Evolutionary conservation across 2,888 invertebrate genomes (phyloP), one percentile per base, ranked within the genome.

Genomic region (Acleris cristana): DNA sequence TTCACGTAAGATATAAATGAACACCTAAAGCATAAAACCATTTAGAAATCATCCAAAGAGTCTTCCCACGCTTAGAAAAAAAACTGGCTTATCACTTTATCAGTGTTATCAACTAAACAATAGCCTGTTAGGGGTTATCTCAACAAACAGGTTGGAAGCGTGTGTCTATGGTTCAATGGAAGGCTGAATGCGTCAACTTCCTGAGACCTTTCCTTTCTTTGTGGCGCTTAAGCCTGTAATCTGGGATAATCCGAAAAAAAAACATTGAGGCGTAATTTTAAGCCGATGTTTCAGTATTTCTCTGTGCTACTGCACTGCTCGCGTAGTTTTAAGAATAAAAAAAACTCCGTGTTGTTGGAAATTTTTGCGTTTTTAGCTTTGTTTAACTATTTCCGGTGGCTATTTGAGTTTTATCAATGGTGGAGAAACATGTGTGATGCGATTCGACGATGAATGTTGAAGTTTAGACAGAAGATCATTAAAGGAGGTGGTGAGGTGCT

Each of bases 111-210:
- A 73, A 69, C 65, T 64, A 73, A 84, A 87, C 84, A 88, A 89
- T 76, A 75, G 82, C 48, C 18, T 71, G 76, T 80, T 80, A 79
- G 69, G 73, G 76, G 71, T 79, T 82, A 85, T 83, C 81, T 76
- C 72, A 70, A 71, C 77, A 82, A 86, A 87, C 87, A 86, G 81
- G 81, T 80, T 80, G 72, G 62, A 63, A 45, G 53, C 64, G 62
- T 55, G 65, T 52, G 19, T 62, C 52, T 59, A 18, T 56, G 66
- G 68, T 64, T 64, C 56, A 73, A 77, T 79, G 77, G 84, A 82
- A 78, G 82, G 79, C 77, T 75, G 71, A 75, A 83, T 88, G 87
- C 86, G 85, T 88, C 89, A 87, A 87, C 89, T 89, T 90, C 90
- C 91, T 89, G 87, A 79, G 75, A 75, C 73, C 73, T 79, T 74